Evolutionary conservation across 1,140 invertebrate genomes (phyloP), one percentile per base, ranked within the genome.

Genomic region (Piezodorus guildinii): DNA sequence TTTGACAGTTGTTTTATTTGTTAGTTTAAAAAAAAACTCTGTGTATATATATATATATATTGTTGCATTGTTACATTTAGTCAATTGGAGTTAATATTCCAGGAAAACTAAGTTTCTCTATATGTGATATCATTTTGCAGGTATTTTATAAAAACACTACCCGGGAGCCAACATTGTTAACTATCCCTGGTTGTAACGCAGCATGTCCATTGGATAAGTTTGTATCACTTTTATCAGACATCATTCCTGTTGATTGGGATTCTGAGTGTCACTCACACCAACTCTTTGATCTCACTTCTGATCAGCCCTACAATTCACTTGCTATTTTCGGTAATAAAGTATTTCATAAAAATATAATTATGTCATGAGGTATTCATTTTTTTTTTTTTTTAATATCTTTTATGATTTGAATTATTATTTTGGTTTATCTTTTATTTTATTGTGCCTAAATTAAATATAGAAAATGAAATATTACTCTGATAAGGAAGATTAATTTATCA

Each of bases 81-180:
- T 46, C 17, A 12, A 16, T 60, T 64, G 30, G n/a, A n/a, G n/a
- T n/a, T n/a, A n/a, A n/a, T n/a, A n/a, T n/a, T n/a, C n/a, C n/a
- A n/a, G n/a, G n/a, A n/a, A n/a, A n/a, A n/a, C n/a, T n/a, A n/a
- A n/a, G n/a, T n/a, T n/a, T n/a, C n/a, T n/a, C n/a, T n/a, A n/a
- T n/a, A n/a, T n/a, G n/a, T 30, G 30, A 39, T 12, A 39, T 39
- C 34, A 39, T 39, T 39, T 74, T 77, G 1, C 69, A 85, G 73
- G 68, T 85, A 60, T 81, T 78, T 61, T 85, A 84, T 67, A 83
- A 82, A 71, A 85, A 86, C 72, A 75, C 77, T 4, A 77, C 77
- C 2, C 72, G 68, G 0, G 75, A 23, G 3, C 76, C 81, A n/a
- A 67, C 68, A 49, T 69, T 79, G 15, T 69, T 86, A 67, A 74